phyloP scores from a whole-genome alignment of 2,797 vertebrate species.

The Falco cherrug region DNA sequence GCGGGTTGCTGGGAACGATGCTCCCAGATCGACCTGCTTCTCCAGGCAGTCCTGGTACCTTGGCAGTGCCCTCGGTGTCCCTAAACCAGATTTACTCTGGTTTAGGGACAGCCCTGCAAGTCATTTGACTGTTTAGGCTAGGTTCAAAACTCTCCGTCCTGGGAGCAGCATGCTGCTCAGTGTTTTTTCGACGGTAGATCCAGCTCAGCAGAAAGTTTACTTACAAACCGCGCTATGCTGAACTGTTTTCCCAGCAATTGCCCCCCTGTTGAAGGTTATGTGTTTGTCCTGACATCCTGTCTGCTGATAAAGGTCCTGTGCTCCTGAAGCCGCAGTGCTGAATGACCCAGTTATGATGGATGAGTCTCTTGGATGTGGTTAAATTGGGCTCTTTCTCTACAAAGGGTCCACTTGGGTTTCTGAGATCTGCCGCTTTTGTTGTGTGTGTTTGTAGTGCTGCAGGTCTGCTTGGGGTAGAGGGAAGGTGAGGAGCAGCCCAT shows the following conservation, averaged over 20 bases:
- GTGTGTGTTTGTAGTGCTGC: not conserved
- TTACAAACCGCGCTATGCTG: not conserved
- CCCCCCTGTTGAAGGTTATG: not conserved
- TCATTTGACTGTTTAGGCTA: not conserved
- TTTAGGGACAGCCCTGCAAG: not conserved
- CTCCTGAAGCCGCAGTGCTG: not conserved
- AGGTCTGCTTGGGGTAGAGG: not conserved
- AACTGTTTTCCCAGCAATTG: not conserved
- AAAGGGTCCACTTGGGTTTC: not conserved
- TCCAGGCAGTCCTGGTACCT: not conserved
- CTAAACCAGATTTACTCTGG: not conserved
- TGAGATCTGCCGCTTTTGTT: accelerated
- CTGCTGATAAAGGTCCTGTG: not conserved
- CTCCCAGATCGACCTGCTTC: not conserved
- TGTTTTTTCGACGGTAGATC: accelerated
- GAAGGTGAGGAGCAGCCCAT: accelerated
- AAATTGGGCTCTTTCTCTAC: not conserved
- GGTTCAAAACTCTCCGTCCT: not conserved
- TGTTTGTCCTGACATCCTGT: not conserved
- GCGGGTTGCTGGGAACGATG: not conserved
- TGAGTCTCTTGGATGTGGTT: not conserved
- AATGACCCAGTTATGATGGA: not conserved
- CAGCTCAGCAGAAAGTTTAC: not conserved
- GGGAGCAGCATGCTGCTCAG: not conserved
- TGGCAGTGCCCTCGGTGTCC: not conserved